Conservation (phyloP, 2,888 invertebrate species). For the Steromphala cineraria region DNA sequence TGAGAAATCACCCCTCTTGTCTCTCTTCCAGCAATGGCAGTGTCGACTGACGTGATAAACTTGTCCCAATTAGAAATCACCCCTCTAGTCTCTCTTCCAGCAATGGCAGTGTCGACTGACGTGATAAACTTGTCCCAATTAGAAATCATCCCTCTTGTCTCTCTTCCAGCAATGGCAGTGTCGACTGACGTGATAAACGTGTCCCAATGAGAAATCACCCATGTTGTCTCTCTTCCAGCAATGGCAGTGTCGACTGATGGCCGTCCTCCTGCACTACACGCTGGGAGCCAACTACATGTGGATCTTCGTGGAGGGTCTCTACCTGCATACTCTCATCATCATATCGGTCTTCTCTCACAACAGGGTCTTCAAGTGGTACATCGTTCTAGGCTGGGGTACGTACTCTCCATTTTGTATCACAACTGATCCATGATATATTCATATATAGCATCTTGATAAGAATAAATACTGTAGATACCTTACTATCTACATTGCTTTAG, state of each 20-base stretch:
- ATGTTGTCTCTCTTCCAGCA: conserved; percentile 74
- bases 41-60: too few relatives aligned
- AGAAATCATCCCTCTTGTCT: too few relatives aligned
- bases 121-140: too few relatives aligned
- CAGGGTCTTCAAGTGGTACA: conserved; percentile 80
- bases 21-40: too few relatives aligned
- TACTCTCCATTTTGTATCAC: too few relatives aligned
- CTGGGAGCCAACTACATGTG: conserved; percentile 83
- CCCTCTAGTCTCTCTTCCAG: conserved; percentile 23
- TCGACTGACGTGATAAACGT: too few relatives aligned
- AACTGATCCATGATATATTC: too few relatives aligned
- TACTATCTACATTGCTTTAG: too few relatives aligned
- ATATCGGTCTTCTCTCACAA: conserved; percentile 82
- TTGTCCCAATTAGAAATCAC: neutral
- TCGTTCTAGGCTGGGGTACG: conserved; percentile 83
- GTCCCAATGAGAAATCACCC: neutral
- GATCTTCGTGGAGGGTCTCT: conserved; percentile 84
- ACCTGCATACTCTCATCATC: conserved; percentile 82
- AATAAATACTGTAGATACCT: too few relatives aligned
- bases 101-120: conserved; percentile 79
- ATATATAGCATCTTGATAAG: too few relatives aligned
- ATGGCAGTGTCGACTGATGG: conserved; percentile 81
- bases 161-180: too few relatives aligned
- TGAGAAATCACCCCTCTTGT: too few relatives aligned
- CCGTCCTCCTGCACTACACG: conserved; percentile 81